A percentile compares a stretch with the other conserved stretches of the same genome.
Evolutionary conservation across 2,113 vertebrate species (phyloP).

Genomic region (Loxodonta africana): DNA sequence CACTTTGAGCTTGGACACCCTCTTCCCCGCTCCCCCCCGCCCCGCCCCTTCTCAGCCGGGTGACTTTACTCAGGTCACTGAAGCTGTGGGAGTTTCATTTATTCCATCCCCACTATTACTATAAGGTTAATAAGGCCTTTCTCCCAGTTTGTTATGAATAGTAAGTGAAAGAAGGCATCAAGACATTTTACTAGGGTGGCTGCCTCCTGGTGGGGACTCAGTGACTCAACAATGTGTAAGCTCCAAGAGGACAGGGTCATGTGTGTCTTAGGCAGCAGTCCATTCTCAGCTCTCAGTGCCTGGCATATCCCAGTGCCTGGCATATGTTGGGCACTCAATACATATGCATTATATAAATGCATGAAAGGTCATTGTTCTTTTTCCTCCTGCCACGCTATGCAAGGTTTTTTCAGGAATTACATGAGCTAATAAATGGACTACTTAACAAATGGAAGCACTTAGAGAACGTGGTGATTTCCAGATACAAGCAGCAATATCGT

Average conservation of each 20-base stretch:
- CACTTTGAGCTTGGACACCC: not conserved
- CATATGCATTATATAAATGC: not conserved
- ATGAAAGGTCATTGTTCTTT: not conserved
- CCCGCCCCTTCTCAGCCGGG: not conserved
- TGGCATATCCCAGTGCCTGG: not conserved
- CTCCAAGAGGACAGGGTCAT: not conserved
- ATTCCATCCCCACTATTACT: not conserved
- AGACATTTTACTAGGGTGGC: too few species aligned
- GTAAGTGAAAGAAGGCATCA: not conserved
- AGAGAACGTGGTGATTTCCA: not conserved
- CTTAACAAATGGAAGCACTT: not conserved
- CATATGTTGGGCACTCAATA: not conserved
- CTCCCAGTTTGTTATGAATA: not conserved
- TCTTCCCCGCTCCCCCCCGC: not conserved
- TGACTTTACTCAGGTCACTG: not conserved
- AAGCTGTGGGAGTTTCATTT: constrained; percentile 31
- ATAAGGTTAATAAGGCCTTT: not conserved
- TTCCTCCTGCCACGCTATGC: not conserved
- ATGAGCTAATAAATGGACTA: not conserved
- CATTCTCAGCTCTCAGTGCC: not conserved
- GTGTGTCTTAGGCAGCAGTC: not conserved
- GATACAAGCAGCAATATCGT: not conserved
- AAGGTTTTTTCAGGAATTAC: not conserved
- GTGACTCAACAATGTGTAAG: not conserved
- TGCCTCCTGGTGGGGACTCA: not conserved